These are phyloP conservation scores for Bombus sylvicola DNA, from an alignment of 1,140 invertebrate species.

Conservation along the genomic window DNA sequence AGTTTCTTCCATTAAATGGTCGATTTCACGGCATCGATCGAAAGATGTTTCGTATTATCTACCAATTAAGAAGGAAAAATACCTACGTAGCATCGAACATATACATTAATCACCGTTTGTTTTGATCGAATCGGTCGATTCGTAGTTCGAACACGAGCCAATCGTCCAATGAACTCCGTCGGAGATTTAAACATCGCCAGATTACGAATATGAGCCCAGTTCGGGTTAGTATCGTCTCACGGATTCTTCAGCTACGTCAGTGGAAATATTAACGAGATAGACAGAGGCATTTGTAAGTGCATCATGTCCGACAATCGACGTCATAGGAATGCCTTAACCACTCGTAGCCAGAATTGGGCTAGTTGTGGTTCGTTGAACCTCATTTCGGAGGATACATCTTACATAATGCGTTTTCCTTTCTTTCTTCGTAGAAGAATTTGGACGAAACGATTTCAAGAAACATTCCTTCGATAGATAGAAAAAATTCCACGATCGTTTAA, in stretches of 20 bases:
- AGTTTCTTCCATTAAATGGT: neutral
- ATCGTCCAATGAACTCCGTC: constrained; percentile 8
- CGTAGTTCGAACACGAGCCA: constrained; percentile 21
- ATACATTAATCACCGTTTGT: constrained; percentile 26
- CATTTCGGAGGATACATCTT: neutral
- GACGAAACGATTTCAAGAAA: neutral
- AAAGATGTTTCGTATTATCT: neutral
- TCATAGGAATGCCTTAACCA: constrained; percentile 20
- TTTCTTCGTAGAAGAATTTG: too few species aligned
- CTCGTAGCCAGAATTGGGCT: neutral
- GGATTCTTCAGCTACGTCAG: neutral
- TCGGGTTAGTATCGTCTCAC: neutral
- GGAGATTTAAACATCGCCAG: neutral
- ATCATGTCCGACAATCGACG: constrained; percentile 12
- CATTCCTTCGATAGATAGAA: neutral
- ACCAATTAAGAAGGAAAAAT: too few species aligned
- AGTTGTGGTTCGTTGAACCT: constrained; percentile 43
- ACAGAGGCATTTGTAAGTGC: constrained; percentile 15
- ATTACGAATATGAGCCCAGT: neutral
- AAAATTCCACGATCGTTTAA: neutral
- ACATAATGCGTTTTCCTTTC: neutral
- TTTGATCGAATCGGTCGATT: constrained; percentile 24
- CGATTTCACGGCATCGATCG: neutral
- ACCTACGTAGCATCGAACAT: too few species aligned
- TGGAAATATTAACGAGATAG: constrained; percentile 30